A percentile compares a stretch with the other conserved stretches of the same genome.
Evolutionary conservation across 2,797 vertebrate species (phyloP).

Genomic region (Hafferia zeledoni): DNA sequence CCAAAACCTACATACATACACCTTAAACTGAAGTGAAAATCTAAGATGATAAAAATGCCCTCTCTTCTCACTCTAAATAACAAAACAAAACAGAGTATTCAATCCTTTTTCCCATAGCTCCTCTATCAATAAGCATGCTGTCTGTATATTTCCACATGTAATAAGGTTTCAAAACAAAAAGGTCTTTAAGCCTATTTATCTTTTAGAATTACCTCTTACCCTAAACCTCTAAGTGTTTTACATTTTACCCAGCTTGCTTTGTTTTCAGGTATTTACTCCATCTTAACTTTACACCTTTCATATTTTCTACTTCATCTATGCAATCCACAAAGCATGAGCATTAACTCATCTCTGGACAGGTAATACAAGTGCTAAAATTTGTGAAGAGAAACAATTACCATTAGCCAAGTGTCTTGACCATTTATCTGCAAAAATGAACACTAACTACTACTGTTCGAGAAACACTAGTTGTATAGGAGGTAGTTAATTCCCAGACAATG

Average conservation of each 20-base stretch:
- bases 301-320: conserved; percentile 45
- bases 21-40: neutral
- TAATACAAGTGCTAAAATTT: neutral
- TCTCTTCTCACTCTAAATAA: neutral
- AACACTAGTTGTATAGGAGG: neutral
- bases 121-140: neutral
- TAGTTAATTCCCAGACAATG: neutral
- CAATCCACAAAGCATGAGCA: conserved; percentile 39
- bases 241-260: conserved; percentile 59
- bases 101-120: neutral
- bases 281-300: conserved; percentile 60
- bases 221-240: conserved; percentile 60
- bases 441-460: neutral
- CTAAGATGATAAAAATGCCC: neutral
- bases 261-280: conserved; percentile 64
- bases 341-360: neutral
- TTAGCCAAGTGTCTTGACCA: neutral
- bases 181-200: conserved; percentile 49
- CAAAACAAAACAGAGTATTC: neutral
- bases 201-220: conserved; percentile 42
- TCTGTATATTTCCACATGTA: neutral
- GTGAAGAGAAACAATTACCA: neutral
- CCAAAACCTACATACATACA: neutral
- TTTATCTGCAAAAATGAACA: neutral
- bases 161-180: conserved; percentile 7